Evolutionary conservation across 2,113 vertebrate species (phyloP), one percentile per base, ranked within the genome.

Genomic region (Tursiops truncatus): DNA sequence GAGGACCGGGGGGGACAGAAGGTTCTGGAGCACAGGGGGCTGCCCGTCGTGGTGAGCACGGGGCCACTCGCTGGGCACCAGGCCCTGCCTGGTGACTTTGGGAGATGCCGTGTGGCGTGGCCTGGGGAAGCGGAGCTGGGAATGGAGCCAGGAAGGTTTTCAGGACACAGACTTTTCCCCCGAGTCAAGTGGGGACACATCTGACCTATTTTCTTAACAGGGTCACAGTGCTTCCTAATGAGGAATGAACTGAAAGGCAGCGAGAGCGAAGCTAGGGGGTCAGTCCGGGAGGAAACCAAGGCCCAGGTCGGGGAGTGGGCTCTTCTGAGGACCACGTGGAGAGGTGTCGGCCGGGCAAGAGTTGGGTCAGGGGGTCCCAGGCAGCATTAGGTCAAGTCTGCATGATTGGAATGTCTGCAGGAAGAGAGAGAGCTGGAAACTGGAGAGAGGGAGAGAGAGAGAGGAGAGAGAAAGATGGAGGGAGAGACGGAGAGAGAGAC

Each of bases 211-310:
- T 70, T 90, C 47, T 25, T 79, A 44, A 65, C n/a, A 26, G 23
- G 28, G 31, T 65, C 86, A 71, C 3, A 0, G 31, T 83, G 47
- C 31, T 77, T 82, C 63, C 28, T 60, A 33, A 80, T 9, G 60
- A 67, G 41, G 41, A 74, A 20, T 38, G 18, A 81, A 41, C 15
- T 1, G 41, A 47, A 58, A 18, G 6, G 23, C n/a, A 15, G 58
- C 1, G 14, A 53, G 33, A 31, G 12, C 2, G 2, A 50, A 31
- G 33, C 10, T 5, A 23, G n/a, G 12, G 5, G 2, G 7, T 20
- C 63, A 4, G 4, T 8, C 21, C 47, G 17, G 41, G 60, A 87
- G 74, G 44, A 89, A 28, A 26, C 50, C 41, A 20, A 25, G 36
- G 65, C 23, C 20, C 1, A 18, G 31, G 67, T 36, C 10, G 23